Evolutionary conservation across 2,888 invertebrate genomes (phyloP), one percentile per base, ranked within the genome.

Genomic region (Gonocerus acuteangulatus): DNA sequence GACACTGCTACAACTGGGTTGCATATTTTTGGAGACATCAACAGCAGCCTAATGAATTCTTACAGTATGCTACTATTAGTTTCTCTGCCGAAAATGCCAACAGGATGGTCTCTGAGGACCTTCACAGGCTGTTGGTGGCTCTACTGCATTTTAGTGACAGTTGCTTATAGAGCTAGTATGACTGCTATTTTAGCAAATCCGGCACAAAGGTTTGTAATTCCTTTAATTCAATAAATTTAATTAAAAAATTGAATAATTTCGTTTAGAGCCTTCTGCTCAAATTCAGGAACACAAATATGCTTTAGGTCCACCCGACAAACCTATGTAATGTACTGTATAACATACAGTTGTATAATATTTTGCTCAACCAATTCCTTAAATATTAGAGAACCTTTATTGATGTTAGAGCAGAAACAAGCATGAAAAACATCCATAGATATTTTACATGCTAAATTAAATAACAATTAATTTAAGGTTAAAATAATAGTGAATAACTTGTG

Each of bases 51-150:
- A 65, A 75, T 90, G 13, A 85, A 89, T 68, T 87, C 89, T 0
- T 89, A 84, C 70, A 85, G 89, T 68, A 90, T 90, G 89, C 72
- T 89, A 49, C 75, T 90, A 4, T 82, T 87, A 65, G 85, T 91
- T 22, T 71, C 61, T 2, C 60, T 90, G 60, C 89, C 90, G 0
- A 82, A 81, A 70, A 76, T 89, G 67, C 89, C 90, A 0, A 78
- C 80, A 15, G 87, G 85, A 15, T 90, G 90, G 89, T 85, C 90
- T 0, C 76, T 91, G 44, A 78, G 90, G 34, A 76, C 90, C 23
- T 76, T 91, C 13, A 89, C 89, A 1, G 90, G 91, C 0, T 90
- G 89, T 85, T 91, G 89, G 74, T 91, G 89, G 89, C 73, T 90
- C 1, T 92, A 89, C 71, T 87, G 87, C 70, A 82, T 89, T 64